Conservation (phyloP, 2,797 vertebrate species). For the Chiroxiphia lanceolata region DNA sequence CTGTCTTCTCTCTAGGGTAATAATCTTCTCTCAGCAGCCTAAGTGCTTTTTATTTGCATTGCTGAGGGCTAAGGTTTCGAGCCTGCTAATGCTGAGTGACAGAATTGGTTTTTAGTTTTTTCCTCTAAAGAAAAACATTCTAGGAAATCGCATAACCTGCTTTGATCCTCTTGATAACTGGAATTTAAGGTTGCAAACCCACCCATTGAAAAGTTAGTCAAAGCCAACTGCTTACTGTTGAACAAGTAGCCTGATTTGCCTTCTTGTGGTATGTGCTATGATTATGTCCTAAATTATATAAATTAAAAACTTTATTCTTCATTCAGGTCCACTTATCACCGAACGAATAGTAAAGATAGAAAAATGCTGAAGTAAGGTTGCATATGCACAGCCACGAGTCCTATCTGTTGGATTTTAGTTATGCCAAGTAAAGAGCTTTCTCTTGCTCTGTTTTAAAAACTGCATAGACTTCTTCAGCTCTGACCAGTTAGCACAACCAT, state of each 20-base stretch:
- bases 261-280: not conserved
- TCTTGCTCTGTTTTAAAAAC: not conserved
- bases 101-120: conserved; percentile 34
- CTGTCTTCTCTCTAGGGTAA: not conserved
- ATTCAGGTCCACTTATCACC: not conserved
- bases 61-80: conserved; percentile 10
- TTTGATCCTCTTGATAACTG: conserved; percentile 30
- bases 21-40: not conserved
- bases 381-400: fast-evolving
- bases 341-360: not conserved
- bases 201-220: not conserved
- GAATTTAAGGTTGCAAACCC: conserved; percentile 28
- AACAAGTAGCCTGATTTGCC: not conserved
- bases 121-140: conserved; percentile 39
- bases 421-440: not conserved
- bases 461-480: not conserved
- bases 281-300: not conserved
- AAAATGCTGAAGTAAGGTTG: not conserved
- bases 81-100: conserved; percentile 44
- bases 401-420: not conserved
- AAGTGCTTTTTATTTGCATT: conserved; percentile 29
- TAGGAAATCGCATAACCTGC: conserved; percentile 43
- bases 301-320: not conserved
- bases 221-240: not conserved
- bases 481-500: not conserved